These are phyloP conservation scores for Cataglyphis rosenhaueri DNA, from an alignment of 2,888 invertebrate species.

Conservation along the genomic window DNA sequence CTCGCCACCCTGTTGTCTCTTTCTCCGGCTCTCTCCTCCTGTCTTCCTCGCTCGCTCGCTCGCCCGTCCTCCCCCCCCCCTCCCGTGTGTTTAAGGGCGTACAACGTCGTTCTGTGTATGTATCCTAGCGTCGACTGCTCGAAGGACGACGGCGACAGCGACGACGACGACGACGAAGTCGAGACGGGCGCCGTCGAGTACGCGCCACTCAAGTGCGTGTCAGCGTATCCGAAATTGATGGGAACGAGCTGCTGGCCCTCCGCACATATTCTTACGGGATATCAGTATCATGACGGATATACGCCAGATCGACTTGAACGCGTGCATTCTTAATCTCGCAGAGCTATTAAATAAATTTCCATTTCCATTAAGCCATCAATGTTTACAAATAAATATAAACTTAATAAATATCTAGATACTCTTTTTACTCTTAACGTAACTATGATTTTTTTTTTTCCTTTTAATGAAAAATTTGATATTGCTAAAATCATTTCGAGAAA, in stretches of 20 bases:
- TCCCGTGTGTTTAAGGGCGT: conserved; percentile 52
- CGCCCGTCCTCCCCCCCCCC: conserved; percentile 37
- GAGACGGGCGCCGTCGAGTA: conserved; percentile 59
- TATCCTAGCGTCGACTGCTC: conserved; percentile 54
- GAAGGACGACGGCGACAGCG: conserved; percentile 63
- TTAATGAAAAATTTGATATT: neutral
- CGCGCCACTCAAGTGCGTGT: conserved; percentile 70
- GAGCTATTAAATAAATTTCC: conserved; percentile 4
- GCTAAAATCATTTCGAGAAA: neutral
- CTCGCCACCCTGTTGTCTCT: conserved; percentile 43
- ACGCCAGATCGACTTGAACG: conserved; percentile 15
- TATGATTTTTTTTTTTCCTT: neutral
- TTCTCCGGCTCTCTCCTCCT: conserved; percentile 52
- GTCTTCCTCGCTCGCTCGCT: conserved; percentile 30
- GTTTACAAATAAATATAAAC: neutral
- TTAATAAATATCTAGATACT: neutral
- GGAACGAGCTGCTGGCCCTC: conserved; percentile 74
- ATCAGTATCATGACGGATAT: conserved; percentile 39
- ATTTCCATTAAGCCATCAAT: neutral
- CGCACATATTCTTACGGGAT: conserved; percentile 46
- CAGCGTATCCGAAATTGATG: conserved; percentile 80
- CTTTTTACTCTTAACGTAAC: neutral
- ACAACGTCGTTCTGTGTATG: conserved; percentile 39
- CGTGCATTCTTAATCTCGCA: neutral
- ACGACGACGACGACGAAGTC: conserved; percentile 67